phyloP scores from a whole-genome alignment of 2,113 vertebrate genomes.

The Bettongia penicillata region DNA sequence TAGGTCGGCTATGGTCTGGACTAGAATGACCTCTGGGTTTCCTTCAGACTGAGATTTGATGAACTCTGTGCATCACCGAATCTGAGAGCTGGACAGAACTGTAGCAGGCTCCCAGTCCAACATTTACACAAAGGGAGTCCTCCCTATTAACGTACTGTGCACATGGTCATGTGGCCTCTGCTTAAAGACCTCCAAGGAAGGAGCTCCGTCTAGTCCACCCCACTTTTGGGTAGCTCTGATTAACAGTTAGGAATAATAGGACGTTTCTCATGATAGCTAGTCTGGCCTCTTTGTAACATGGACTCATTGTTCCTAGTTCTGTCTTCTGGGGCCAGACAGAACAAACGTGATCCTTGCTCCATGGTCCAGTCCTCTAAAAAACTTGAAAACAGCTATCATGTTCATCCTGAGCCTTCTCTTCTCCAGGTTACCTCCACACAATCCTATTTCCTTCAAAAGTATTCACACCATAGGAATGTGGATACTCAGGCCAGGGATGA shows the following conservation, averaged over 20 bases:
- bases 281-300: not conserved
- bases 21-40: not conserved
- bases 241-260: not conserved
- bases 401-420: not conserved
- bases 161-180: not conserved
- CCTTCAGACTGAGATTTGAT: not conserved
- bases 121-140: not conserved
- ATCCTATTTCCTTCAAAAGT: not conserved
- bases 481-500: not conserved
- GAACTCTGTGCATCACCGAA: not conserved
- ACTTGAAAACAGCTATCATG: not conserved
- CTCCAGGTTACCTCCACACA: not conserved
- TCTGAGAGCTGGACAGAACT: not conserved
- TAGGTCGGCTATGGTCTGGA: not conserved
- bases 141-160: not conserved
- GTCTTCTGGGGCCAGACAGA: not conserved
- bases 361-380: not conserved
- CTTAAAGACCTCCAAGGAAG: not conserved
- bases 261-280: not conserved
- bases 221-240: not conserved
- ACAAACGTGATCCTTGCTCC: not conserved
- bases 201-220: not conserved
- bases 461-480: not conserved
- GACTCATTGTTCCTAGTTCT: not conserved
- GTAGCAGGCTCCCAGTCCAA: not conserved